Evolutionary conservation across 2,888 invertebrate species (phyloP).

Genomic region (Plagodis dolabraria): DNA sequence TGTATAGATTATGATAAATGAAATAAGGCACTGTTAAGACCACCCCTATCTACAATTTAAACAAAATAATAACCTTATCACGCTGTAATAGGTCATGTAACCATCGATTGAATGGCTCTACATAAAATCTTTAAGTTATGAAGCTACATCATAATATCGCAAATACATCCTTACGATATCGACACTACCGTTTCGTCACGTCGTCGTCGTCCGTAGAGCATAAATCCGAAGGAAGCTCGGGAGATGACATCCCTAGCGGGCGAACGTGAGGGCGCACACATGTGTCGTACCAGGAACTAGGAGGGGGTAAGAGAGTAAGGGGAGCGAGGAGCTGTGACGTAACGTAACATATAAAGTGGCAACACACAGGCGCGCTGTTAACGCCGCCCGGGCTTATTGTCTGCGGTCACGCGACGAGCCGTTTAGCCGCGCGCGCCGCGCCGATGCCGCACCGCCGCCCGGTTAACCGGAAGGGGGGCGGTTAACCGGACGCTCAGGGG

Average conservation of each 20-base stretch:
- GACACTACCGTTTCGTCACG: slow-evolving; percentile 6
- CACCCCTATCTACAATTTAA: no score
- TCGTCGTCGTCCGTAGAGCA: slow-evolving; percentile 23
- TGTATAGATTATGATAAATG: no score
- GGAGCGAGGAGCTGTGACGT: slow-evolving; percentile 61
- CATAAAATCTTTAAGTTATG: slow-evolving; percentile 9
- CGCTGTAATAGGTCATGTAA: neutral
- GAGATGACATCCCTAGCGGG: slow-evolving; percentile 35
- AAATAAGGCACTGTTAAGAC: no score
- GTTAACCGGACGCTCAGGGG: slow-evolving; percentile 84
- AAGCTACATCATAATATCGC: slow-evolving; percentile 11
- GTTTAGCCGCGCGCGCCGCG: slow-evolving; percentile 82
- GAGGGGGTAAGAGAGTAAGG: slow-evolving; percentile 38
- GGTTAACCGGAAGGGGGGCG: slow-evolving; percentile 85
- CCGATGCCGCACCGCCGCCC: slow-evolving; percentile 73
- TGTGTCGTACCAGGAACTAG: slow-evolving; percentile 26
- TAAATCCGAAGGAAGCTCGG: slow-evolving; percentile 30
- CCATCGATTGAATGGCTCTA: slow-evolving; percentile 1
- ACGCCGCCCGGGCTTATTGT: slow-evolving; percentile 84
- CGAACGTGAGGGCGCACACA: slow-evolving; percentile 36
- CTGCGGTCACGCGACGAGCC: slow-evolving; percentile 85
- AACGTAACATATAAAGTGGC: slow-evolving; percentile 83
- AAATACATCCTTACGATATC: slow-evolving; percentile 22
- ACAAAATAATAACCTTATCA: no score
- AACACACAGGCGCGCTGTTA: slow-evolving; percentile 84